Evolutionary conservation across 2,797 vertebrate species (phyloP).

Genomic region (Chaetodon trifasciatus): DNA sequence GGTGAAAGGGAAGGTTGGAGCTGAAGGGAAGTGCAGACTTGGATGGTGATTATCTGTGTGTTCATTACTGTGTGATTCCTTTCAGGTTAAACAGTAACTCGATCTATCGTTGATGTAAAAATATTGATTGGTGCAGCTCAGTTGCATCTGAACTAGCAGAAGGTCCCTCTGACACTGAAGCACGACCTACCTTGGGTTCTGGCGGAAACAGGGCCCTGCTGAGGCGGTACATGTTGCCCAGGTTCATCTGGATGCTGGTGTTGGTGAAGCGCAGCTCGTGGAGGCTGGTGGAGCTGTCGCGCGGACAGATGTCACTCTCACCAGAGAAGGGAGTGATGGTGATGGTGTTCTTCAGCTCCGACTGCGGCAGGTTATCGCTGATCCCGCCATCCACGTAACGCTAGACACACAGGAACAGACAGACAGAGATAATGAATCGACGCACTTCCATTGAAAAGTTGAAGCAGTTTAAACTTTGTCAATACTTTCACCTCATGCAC

Average conservation of each 20-base stretch:
- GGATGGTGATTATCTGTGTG: background rate
- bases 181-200: slow-evolving; percentile 85
- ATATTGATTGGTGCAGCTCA: background rate
- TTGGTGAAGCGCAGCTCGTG: slow-evolving; percentile 89
- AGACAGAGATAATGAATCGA: background rate
- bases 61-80: no score
- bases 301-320: slow-evolving; percentile 94
- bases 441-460: background rate
- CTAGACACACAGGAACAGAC: slow-evolving; percentile 70
- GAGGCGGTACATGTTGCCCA: slow-evolving; percentile 89
- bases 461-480: background rate
- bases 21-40: background rate
- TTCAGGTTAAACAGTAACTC: background rate
- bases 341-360: slow-evolving; percentile 91
- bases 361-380: slow-evolving; percentile 89
- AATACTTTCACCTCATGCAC: background rate
- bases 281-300: slow-evolving; percentile 89
- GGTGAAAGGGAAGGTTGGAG: no score
- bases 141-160: background rate
- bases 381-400: slow-evolving; percentile 93
- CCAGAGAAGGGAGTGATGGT: slow-evolving; percentile 93
- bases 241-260: slow-evolving; percentile 89
- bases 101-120: background rate
- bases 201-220: slow-evolving; percentile 88
- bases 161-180: no score